These are phyloP conservation scores for Saimiri boliviensis DNA, from an alignment of 2,113 vertebrate genomes.

Conservation along the genomic window DNA sequence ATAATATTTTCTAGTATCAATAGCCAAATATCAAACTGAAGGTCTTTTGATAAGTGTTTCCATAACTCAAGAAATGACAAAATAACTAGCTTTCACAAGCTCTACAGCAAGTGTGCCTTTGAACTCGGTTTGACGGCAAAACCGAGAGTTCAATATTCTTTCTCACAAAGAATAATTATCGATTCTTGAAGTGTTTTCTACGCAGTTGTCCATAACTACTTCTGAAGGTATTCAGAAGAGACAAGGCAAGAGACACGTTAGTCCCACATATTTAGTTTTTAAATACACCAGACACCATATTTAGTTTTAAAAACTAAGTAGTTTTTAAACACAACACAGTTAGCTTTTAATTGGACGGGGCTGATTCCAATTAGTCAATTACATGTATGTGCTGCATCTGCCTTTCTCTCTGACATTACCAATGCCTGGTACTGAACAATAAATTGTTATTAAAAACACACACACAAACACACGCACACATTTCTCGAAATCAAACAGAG, in stretches of 20 bases:
- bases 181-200: neutral
- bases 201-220: neutral
- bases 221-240: conserved; percentile 10
- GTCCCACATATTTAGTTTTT: neutral
- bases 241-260: neutral
- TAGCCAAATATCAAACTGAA: conserved; percentile 23
- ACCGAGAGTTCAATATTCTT: neutral
- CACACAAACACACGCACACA: neutral
- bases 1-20: neutral
- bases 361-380: conserved; percentile 16
- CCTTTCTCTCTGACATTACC: neutral
- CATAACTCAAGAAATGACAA: neutral
- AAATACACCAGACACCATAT: too few relatives aligned
- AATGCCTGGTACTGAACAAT: neutral
- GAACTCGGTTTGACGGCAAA: neutral
- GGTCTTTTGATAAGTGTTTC: conserved; percentile 36
- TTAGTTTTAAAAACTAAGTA: too few relatives aligned
- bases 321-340: too few relatives aligned
- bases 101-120: neutral
- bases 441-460: neutral
- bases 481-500: neutral
- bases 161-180: neutral
- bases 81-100: neutral
- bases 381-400: neutral
- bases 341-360: too few relatives aligned